phyloP scores from a whole-genome alignment of 2,888 invertebrate genomes.

The Trissoscelio sp. region DNA sequence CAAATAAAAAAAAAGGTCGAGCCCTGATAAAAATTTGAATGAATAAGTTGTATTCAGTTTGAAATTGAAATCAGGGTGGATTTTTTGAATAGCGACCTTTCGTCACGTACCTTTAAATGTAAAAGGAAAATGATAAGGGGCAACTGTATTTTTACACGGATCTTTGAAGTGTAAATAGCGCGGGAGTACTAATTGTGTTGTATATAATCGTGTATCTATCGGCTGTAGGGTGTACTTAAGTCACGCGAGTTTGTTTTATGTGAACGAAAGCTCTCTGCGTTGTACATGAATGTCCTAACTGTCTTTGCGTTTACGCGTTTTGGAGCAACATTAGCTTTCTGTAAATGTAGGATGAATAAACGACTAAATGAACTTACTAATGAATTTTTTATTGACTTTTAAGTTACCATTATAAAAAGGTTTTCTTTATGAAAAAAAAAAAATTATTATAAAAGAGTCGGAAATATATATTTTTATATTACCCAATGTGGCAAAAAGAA shows the following conservation, averaged over 20 bases:
- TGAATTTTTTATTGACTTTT: too few species aligned
- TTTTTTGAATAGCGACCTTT: slow-evolving; percentile 28
- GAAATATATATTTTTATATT: too few species aligned
- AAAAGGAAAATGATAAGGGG: slow-evolving; percentile 48
- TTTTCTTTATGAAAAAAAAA: too few species aligned
- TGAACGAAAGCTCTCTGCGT: slow-evolving; percentile 55
- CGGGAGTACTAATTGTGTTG: slow-evolving; percentile 59
- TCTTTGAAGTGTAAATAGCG: slow-evolving; percentile 62
- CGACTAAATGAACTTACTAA: slow-evolving; percentile 60
- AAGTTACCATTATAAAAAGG: too few species aligned
- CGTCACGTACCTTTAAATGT: slow-evolving; percentile 60
- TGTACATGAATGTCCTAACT: slow-evolving; percentile 66
- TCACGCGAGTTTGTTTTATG: slow-evolving; percentile 59
- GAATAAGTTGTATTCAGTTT: neutral
- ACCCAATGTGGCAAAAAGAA: too few species aligned
- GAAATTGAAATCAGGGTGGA: slow-evolving; percentile 2
- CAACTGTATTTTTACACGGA: slow-evolving; percentile 70
- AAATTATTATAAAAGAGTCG: neutral
- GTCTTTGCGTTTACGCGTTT: slow-evolving; percentile 62
- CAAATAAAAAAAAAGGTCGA: too few species aligned
- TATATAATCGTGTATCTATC: slow-evolving; percentile 64
- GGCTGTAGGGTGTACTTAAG: slow-evolving; percentile 59
- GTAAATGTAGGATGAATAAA: slow-evolving; percentile 68
- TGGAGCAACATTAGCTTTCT: slow-evolving; percentile 65
- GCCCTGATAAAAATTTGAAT: neutral